Percentiles rank a stretch among this genome's conserved stretches.
phyloP scores from a whole-genome alignment of 2,888 invertebrate genomes.

The Argyresthia albistria region DNA sequence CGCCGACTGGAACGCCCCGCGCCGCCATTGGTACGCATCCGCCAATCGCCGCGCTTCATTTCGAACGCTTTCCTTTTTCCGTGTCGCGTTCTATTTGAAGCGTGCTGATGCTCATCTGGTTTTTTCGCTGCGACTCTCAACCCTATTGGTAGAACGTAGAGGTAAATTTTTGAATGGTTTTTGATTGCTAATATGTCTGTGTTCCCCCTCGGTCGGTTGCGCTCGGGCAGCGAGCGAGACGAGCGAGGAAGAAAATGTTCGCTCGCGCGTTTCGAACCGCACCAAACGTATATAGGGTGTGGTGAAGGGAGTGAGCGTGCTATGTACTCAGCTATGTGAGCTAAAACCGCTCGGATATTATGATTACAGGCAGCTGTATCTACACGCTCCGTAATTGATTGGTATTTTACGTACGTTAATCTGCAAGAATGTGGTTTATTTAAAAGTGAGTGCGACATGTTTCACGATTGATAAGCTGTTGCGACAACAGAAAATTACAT shows the following conservation, averaged over 20 bases:
- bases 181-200: slow-evolving; percentile 42
- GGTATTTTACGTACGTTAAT: slow-evolving; percentile 39
- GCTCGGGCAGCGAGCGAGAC: slow-evolving; percentile 55
- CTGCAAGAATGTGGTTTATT: no score
- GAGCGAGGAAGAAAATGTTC: slow-evolving; percentile 31
- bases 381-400: slow-evolving; percentile 45
- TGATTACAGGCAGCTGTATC: slow-evolving; percentile 13
- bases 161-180: slow-evolving; percentile 12
- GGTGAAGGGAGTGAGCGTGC: not conserved
- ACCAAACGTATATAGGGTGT: not conserved
- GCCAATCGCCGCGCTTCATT: slow-evolving; percentile 68
- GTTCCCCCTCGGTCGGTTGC: slow-evolving; percentile 64
- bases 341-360: not conserved
- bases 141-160: slow-evolving; percentile 7
- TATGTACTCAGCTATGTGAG: not conserved
- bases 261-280: slow-evolving; percentile 1
- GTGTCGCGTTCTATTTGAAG: slow-evolving; percentile 66
- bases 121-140: slow-evolving; percentile 14
- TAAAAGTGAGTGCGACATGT: no score
- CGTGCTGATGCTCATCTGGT: slow-evolving; percentile 41
- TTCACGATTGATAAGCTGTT: no score
- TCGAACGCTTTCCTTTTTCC: slow-evolving; percentile 64
- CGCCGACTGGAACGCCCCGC: slow-evolving; percentile 31
- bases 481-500: not conserved
- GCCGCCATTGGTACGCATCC: slow-evolving; percentile 51